Base-by-base conservation (phyloP, 92 coral and sea anemone genomes). In the Palythoa grandiflora region DNA sequence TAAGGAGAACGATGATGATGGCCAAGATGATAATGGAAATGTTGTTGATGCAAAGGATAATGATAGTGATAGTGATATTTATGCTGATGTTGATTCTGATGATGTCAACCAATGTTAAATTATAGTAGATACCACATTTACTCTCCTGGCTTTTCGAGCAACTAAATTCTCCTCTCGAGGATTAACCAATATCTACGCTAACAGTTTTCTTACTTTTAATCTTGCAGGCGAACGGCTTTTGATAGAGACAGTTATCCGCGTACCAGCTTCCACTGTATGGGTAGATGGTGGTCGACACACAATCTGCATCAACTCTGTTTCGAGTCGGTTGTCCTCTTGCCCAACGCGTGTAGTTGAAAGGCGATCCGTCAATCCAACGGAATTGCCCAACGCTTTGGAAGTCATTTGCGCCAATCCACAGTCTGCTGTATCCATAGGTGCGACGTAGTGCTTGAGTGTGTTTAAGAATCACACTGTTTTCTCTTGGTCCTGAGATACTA, bases 391-490 rank as follows among this genome's bases (percentile, higher is more conserved):
- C 94, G 3, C 87, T 88, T 16, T 53, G 5, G 3, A 93, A 50
- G 57, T 94, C 97, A 15, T 84, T 85, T 14, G 97, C 95, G 15
- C 97, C 97, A 14, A 94, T 91, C 97, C 97, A 94, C 36, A 93
- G 87, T 59, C 87, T 94, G 54, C 77, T 63, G 61, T 79, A 94
- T 0, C 97, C 97, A 65, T 73, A 92, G 54, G 79, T 17, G 53
- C 61, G 74, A 17, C 95, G 88, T 19, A 94, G 92, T 68, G 44
- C 73, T 40, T 90, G 90, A 20, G 86, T 68, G 63, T 83, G 81
- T 9, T 51, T 47, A 13, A 68, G 72, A 9, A 90, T 80, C 71
- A 81, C 60, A 36, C 73, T 77, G 84, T 13, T 86, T 48, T 94
- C 95, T 53, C 40, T 38, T 40, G 53, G 20, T 28, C 71, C 53